Percentiles rank a stretch among this genome's conserved stretches.
phyloP scores from a whole-genome alignment of 1,140 invertebrate species.

The Brachionus rotundiformis region DNA sequence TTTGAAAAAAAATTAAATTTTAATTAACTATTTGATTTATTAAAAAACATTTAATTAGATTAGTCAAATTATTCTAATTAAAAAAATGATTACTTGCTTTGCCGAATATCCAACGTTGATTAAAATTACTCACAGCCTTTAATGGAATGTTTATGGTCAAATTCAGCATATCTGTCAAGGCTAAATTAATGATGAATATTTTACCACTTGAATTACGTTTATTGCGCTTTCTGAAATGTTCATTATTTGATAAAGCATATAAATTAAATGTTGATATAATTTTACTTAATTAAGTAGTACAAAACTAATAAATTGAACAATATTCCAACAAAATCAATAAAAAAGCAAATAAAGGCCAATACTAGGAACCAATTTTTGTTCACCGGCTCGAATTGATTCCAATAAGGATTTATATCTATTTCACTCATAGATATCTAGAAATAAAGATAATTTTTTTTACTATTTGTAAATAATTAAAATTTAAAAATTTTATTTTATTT shows the following conservation, averaged over 20 bases:
- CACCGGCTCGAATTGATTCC: slow-evolving; percentile 31
- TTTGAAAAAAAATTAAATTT: too few relatives aligned
- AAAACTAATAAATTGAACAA: slow-evolving; percentile 10
- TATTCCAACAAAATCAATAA: slow-evolving; percentile 8
- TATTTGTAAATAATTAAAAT: too few relatives aligned
- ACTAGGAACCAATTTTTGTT: background rate
- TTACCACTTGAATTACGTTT: background rate
- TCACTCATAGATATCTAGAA: background rate
- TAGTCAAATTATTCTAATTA: background rate
- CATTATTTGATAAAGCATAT: background rate
- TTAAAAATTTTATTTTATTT: too few relatives aligned
- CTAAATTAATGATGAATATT: slow-evolving; percentile 33
- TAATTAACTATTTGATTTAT: too few relatives aligned
- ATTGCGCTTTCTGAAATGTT: background rate
- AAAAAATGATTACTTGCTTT: background rate
- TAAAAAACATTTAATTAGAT: too few relatives aligned
- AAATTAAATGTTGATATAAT: background rate
- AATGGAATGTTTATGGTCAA: background rate
- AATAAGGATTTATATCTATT: slow-evolving; percentile 10
- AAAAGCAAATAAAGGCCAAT: background rate
- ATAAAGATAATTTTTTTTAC: background rate
- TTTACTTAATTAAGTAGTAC: slow-evolving; percentile 32
- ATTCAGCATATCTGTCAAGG: slow-evolving; percentile 29
- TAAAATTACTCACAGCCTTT: slow-evolving; percentile 26
- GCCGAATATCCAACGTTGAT: slow-evolving; percentile 22